Conservation (phyloP, 2,113 vertebrate species). For the Mesocricetus auratus region DNA sequence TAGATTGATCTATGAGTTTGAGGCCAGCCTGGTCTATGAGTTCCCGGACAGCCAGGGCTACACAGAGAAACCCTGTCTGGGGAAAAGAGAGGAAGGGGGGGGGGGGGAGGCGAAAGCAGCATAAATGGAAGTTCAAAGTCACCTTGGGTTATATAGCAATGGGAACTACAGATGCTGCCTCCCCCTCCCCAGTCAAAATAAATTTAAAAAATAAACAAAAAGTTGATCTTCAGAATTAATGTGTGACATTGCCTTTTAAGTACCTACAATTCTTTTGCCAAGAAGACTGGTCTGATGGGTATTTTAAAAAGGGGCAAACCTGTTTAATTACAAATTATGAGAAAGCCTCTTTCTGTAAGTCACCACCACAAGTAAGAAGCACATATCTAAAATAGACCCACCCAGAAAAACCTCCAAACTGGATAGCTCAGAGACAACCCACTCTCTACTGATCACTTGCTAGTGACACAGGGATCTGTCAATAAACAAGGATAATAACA, state of each 20-base stretch:
- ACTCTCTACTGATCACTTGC: constrained; percentile 32
- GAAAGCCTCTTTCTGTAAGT: background rate
- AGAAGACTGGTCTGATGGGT: background rate
- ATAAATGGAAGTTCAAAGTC: background rate
- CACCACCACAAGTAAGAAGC: background rate
- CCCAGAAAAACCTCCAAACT: background rate
- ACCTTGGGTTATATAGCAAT: background rate
- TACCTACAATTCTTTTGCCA: background rate
- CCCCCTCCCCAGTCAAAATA: background rate
- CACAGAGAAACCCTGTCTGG: background rate
- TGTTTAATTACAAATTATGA: background rate
- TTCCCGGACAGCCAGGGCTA: background rate
- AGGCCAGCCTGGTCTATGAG: background rate
- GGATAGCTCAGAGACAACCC: background rate
- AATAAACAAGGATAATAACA: background rate
- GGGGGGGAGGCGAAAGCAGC: too few species aligned
- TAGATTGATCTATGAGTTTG: background rate
- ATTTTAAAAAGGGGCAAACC: background rate
- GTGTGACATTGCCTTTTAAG: constrained; percentile 6
- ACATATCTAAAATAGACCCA: constrained; percentile 24
- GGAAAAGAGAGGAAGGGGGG: background rate
- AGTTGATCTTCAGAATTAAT: constrained; percentile 40
- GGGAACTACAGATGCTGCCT: background rate
- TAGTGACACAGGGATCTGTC: background rate
- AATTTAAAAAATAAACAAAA: background rate